Evolutionary conservation across 1,140 invertebrate species (phyloP).

Genomic region (Drosophila kikkawai): DNA sequence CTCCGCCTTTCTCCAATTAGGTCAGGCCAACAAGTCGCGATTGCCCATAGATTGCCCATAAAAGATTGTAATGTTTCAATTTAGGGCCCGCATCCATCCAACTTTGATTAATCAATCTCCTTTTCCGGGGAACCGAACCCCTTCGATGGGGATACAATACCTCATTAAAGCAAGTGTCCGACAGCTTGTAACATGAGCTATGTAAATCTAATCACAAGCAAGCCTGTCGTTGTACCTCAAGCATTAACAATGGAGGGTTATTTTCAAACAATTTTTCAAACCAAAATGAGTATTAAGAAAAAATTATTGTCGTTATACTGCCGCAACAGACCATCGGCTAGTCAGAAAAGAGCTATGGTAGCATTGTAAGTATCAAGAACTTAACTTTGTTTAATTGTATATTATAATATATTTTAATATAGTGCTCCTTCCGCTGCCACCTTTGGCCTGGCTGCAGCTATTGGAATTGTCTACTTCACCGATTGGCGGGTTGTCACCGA

Average conservation of each 20-base stretch:
- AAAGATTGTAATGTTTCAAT: constrained; percentile 54
- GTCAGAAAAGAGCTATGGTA: constrained; percentile 9
- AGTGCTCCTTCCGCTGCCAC: constrained; percentile 39
- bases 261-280: not conserved
- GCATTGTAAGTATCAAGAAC: constrained; percentile 51
- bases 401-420: too few species aligned
- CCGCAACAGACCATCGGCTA: constrained; percentile 16
- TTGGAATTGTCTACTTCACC: constrained; percentile 53
- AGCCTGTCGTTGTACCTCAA: not conserved
- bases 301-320: constrained; percentile 28
- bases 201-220: constrained; percentile 9
- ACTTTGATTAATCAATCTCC: constrained; percentile 44
- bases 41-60: constrained; percentile 52
- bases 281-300: constrained; percentile 52
- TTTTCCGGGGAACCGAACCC: not conserved
- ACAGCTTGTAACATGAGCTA: constrained; percentile 12
- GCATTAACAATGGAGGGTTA: not conserved
- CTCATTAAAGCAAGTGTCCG: constrained; percentile 31
- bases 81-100: constrained; percentile 45
- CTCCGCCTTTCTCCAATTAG: constrained; percentile 13
- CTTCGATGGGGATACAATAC: constrained; percentile 34
- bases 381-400: too few species aligned
- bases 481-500: constrained; percentile 64
- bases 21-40: constrained; percentile 48
- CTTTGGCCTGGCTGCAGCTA: constrained; percentile 47